These are phyloP conservation scores for Styela clava DNA, from an alignment of 23 tunicate genomes.

Conservation along the genomic window DNA sequence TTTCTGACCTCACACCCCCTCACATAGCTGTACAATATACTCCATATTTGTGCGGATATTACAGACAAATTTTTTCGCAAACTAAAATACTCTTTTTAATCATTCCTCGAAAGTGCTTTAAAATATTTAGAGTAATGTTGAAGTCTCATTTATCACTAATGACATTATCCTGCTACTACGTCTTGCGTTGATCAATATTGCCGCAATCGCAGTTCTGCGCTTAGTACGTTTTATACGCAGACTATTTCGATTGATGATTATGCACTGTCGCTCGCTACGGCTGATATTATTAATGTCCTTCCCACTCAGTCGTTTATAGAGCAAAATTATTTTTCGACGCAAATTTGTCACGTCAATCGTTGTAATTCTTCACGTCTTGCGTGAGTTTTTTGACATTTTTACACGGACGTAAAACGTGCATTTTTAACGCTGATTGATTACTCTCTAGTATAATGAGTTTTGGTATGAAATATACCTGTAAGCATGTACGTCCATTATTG, in stretches of 20 bases:
- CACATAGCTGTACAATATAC: no score
- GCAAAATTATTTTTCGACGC: background rate
- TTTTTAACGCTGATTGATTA: background rate
- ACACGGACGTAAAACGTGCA: background rate
- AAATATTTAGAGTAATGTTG: no score
- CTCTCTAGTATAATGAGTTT: no score
- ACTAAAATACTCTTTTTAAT: no score
- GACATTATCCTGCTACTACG: background rate
- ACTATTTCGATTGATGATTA: background rate
- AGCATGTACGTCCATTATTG: no score
- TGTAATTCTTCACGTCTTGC: background rate
- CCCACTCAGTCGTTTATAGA: background rate
- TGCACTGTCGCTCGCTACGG: background rate
- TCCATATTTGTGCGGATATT: no score
- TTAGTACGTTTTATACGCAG: background rate
- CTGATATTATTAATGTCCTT: background rate
- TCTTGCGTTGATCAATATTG: background rate
- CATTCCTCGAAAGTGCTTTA: no score
- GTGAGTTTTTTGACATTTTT: background rate
- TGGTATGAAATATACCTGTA: no score
- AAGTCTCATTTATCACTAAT: background rate
- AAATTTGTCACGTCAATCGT: background rate
- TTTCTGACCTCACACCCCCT: no score
- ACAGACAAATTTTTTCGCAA: no score
- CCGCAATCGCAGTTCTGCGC: background rate